These are phyloP conservation scores for Pomacea maculata DNA, from an alignment of 1,140 invertebrate genomes.

Conservation along the genomic window DNA sequence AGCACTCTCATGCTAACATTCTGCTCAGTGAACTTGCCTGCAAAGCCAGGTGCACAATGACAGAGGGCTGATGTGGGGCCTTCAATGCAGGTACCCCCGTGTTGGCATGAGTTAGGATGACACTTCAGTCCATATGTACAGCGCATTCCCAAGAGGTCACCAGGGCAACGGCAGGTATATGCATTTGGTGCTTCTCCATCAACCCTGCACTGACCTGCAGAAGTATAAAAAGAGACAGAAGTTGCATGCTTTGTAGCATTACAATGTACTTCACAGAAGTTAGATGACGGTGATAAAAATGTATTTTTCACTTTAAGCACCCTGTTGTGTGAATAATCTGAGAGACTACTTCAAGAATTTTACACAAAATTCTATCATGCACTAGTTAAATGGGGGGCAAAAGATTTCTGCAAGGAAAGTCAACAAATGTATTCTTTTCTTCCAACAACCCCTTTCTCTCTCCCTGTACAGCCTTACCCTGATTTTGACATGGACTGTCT, in stretches of 20 bases:
- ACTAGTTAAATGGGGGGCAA: too few relatives aligned
- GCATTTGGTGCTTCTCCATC: conserved; percentile 53
- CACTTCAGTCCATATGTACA: conserved; percentile 88
- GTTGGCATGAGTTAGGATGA: conserved; percentile 79
- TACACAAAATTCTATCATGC: too few relatives aligned
- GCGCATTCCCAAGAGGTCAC: conserved; percentile 77
- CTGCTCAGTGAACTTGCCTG: conserved; percentile 33
- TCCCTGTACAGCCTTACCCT: conserved; percentile 60
- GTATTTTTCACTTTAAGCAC: too few relatives aligned
- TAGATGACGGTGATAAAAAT: too few relatives aligned
- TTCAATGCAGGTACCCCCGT: conserved; percentile 85
- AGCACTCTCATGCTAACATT: too few relatives aligned
- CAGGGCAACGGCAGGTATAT: conserved; percentile 75
- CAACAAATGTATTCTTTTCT: neutral
- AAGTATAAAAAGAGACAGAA: conserved; percentile 1
- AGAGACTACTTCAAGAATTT: too few relatives aligned
- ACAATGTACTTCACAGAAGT: too few relatives aligned
- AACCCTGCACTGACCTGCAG: conserved; percentile 49
- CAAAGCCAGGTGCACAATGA: conserved; percentile 46
- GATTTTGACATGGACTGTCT: conserved; percentile 87
- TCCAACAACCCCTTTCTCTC: neutral
- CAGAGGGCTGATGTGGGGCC: conserved; percentile 62
- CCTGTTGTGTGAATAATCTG: too few relatives aligned
- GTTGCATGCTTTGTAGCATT: neutral
- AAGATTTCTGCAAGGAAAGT: too few relatives aligned